phyloP scores from a whole-genome alignment of 2,888 invertebrate genomes.

The Eudemis profundana region DNA sequence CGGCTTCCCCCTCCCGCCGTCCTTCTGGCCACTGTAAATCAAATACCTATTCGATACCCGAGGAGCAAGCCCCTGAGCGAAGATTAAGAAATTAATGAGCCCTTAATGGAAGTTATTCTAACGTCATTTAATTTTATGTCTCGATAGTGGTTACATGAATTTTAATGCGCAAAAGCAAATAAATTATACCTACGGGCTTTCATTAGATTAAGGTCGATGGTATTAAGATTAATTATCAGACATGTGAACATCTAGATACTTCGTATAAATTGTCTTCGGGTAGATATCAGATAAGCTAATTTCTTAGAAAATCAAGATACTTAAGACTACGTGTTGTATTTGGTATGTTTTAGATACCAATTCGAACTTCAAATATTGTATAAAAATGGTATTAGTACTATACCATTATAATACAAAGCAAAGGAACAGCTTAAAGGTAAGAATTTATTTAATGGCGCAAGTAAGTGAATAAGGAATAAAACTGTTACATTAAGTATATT shows the following conservation, averaged over 20 bases:
- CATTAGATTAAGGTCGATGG: constrained; percentile 37
- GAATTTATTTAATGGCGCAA: no score
- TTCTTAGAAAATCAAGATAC: constrained; percentile 1
- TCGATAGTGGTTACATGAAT: constrained; percentile 49
- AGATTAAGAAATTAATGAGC: constrained; percentile 81
- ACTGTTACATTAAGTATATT: no score
- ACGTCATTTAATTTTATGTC: constrained; percentile 49
- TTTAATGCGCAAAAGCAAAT: constrained; percentile 69
- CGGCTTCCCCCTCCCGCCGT: constrained; percentile 46
- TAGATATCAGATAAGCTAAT: constrained; percentile 5
- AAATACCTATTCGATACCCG: constrained; percentile 64
- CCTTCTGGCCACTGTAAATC: constrained; percentile 68
- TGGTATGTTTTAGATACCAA: background rate
- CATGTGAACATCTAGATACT: constrained; percentile 32
- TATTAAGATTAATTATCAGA: constrained; percentile 42
- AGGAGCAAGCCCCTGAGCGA: constrained; percentile 71
- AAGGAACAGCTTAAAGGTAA: no score
- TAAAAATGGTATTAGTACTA: no score
- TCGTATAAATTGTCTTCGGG: constrained; percentile 6
- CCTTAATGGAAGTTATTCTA: constrained; percentile 76
- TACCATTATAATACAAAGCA: no score
- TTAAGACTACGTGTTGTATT: no score
- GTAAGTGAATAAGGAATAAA: constrained; percentile 1
- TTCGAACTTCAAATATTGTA: background rate
- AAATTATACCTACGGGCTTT: constrained; percentile 50